Base-by-base conservation (phyloP, 1,140 invertebrate genomes). In the Papilio xuthus region DNA sequence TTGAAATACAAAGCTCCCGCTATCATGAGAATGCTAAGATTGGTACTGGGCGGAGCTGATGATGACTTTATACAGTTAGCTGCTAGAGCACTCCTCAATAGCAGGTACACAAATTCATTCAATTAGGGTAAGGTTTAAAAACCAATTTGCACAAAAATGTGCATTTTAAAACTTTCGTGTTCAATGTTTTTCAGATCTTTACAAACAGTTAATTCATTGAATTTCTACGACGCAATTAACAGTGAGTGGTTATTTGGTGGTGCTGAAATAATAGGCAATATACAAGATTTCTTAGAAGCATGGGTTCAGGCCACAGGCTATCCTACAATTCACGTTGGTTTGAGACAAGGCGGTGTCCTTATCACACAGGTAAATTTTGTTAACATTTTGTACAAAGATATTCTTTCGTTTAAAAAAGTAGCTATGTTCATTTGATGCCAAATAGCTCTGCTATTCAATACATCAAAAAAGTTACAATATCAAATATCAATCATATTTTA, bases 231-330 rank as follows among this genome's bases (percentile, higher is more conserved):
- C 41, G 83, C 86, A 1, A 76, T 93, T 0, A 85, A 83, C 50
- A 86, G 85, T 37, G 80, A 82, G 7, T 88, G 82, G 80, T 18
- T 74, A 10, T 69, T 79, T 18, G 53, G 20, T 4, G 82, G 78
- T 0, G 79, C 82, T 13, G 78, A 83, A 15, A 50, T 83, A 0
- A 79, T 89, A 8, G 80, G 79, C 10, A 72, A 91, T 69, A 88
- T 96, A 2, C 90, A 89, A 37, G 87, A 86, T 0, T 94, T 96
- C 18, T 94, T 96, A 90, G 90, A 95, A 42, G 95, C 95, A 0
- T 97, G 96, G 96, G 94, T 95, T 0, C 78, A 93, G n/a, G 94
- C 95, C 78, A 94, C 93, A 81, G 96, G 96, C 8, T 96, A 95
- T 85, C 96, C 96, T 2, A 86, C 96, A 4, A 86, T 96, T 10